Evolutionary conservation across 2,113 vertebrate species (phyloP), one percentile per base, ranked within the genome.

Genomic region (Silurus meridionalis): DNA sequence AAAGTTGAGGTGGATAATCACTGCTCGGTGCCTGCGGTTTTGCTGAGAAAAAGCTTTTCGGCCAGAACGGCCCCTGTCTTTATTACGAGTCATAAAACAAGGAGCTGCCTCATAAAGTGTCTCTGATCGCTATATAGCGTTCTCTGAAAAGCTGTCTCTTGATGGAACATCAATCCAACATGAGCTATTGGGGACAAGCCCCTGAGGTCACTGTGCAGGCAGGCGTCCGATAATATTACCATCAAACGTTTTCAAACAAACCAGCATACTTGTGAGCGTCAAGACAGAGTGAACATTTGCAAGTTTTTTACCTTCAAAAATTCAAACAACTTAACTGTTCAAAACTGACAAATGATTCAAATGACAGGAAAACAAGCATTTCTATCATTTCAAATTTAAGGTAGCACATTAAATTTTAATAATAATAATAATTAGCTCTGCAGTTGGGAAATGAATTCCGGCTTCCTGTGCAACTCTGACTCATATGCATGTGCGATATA

Each of bases 1-100:
- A 91, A 92, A 91, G 91, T 92, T 92, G 87, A 92, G 92, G 83
- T 83, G 84, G 89, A 94, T 93, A 91, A 94, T 93, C 91, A 93
- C 90, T 88, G 89, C 37, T 28, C 50, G 2, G 88, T 87, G 88
- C 91, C 90, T 89, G 84, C 75, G 91, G 89, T 92, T 95, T 92
- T 91, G 88, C 92, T 91, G 91, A 92, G 88, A 89, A 93, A 91
- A 93, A 92, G 87, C 89, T 91, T 93, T 92, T 90, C 37, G 82
- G 74, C 48, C 85, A 55, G 85, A 87, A 87, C 92, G 89, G 87
- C 88, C 88, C 77, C 89, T 78, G 88, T 89, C 84, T 93, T 93
- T 92, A 93, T 86, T 88, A 88, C 67, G 6, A n/a, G 85, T 86
- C 90, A 87, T 93, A 93, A 93, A 94, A 87, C 88, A 90, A 78